A percentile compares a stretch with the other conserved stretches of the same genome.
Evolutionary conservation across 2,888 invertebrate genomes (phyloP).

Genomic region (Andricus quercusramuli): DNA sequence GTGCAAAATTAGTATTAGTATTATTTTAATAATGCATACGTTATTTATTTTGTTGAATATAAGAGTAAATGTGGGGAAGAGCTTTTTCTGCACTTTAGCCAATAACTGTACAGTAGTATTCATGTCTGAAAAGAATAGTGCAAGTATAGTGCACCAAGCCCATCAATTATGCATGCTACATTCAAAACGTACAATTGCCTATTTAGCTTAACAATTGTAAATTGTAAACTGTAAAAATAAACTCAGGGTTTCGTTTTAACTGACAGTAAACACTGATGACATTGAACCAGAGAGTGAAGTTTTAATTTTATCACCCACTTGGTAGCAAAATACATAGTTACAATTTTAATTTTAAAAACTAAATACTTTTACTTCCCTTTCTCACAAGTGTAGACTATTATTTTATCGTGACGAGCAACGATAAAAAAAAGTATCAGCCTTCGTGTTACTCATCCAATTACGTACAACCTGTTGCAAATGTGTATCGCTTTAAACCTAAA

Average conservation of each 20-base stretch:
- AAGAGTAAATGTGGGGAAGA: background rate
- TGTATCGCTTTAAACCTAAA: background rate
- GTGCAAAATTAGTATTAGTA: background rate
- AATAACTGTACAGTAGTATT: background rate
- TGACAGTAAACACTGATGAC: constrained; percentile 1
- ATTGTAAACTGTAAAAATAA: constrained; percentile 11
- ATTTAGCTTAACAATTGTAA: constrained; percentile 1
- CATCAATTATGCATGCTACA: background rate
- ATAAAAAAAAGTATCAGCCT: background rate
- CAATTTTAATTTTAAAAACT: too few relatives aligned
- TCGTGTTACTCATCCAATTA: background rate
- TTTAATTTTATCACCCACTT: background rate
- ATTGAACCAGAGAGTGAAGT: background rate
- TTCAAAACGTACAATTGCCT: constrained; percentile 6
- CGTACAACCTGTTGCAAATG: constrained; percentile 36
- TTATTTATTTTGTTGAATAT: background rate
- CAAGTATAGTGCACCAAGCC: background rate
- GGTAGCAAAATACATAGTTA: background rate
- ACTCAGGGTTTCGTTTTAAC: constrained; percentile 15
- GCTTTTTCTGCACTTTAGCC: background rate
- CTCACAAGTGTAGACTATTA: background rate
- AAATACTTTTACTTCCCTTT: too few relatives aligned
- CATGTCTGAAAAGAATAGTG: background rate
- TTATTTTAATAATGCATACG: background rate
- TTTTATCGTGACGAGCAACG: background rate